Base-by-base conservation (phyloP, 2,797 vertebrate genomes). In the Acrocephalus scirpaceus region DNA sequence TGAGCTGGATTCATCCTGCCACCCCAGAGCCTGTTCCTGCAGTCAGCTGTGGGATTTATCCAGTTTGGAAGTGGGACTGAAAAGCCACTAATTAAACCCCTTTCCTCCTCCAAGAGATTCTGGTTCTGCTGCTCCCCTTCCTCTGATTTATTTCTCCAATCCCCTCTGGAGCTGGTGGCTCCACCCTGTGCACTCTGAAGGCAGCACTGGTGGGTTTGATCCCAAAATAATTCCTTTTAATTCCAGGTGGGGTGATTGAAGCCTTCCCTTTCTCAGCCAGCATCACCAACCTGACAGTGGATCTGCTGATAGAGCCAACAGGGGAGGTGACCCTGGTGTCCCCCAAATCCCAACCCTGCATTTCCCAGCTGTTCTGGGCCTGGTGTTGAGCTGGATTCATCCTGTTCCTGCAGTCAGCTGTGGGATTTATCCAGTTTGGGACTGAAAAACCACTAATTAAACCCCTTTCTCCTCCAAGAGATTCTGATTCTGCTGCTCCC, bases 401-500 rank as follows among this genome's bases (percentile, higher is more conserved):
- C 19, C 3, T 16, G 10, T 20, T 88, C 26, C 9, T 76, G 29
- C 34, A 36, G 14, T 51, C 73, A 74, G 22, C 45, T 60, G 9
- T 4, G 13, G 25, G 17, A 51, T 40, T 30, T 8, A 19, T 19
- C 40, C 75, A 8, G 4, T 70, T 20, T 32, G 47, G 15, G 26
- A 69, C 45, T 84, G 45, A 21, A 40, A 88, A 92, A 38, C 32
- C 48, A 3, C 44, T 5, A 3, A 14, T 8, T 34, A 44, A 82
- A 32, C 56, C 57, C 58, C 34, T 65, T 79, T 29, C 29, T 92
- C 44, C 71, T 91, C 67, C 10, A 10, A 22, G 69, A 86, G 40
- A 72, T 56, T n/a, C 29, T 70, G 87, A n/a, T 78, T 73, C 12
- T 48, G 62, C 75, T 83, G 81, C 79, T 96, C 72, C 20, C 34